Evolutionary conservation across 2,888 invertebrate species (phyloP), one percentile per base, ranked within the genome.

Genomic region (Gastracanthus pulcherrimus): DNA sequence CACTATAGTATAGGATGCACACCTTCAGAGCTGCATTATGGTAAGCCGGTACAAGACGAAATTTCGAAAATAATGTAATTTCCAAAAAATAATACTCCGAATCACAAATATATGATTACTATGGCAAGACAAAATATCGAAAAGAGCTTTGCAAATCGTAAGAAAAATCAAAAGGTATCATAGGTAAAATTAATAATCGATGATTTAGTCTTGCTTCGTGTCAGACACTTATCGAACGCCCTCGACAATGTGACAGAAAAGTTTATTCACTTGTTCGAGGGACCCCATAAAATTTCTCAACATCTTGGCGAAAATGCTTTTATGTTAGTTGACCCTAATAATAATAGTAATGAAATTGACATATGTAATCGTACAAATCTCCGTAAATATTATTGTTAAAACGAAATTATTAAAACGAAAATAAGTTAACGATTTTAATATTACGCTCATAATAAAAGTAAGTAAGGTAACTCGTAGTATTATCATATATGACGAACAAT

Each of bases 11-110:
- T 64, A 0, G 64, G 51, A 0, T 71, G 2, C 13, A 36, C 23
- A 2, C 71, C 78, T 2, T 16, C 23, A 3, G 64, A 70, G 34
- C 5, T 78, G 7, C 71, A 78, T 23, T 78, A 23, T 36, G 76
- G 70, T 13, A 51, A 19, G 1, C 31, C 55, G 1, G 23, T 55
- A 1, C 0, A 31, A 2, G 29, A 55, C 9, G 34, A 70, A 9
- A 55, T 70, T 19, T 1, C 7, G 11, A 67, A 67, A 23, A 3
- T 67, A 36, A 6, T 67, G 0, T 2, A 41, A 26, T 41, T 67
- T 67, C 45, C 67, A 9, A 3, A 67, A 23, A 1, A 2, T 0
- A 67, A 45, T 2, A 2, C 3, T 31, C 1, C n/a, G n/a, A n/a
- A n/a, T 41, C 19, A 45, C 31, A 7, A 45, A 13, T 41, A 23